Base-by-base conservation (phyloP, 2,888 invertebrate genomes). In the Phasia obesa region DNA sequence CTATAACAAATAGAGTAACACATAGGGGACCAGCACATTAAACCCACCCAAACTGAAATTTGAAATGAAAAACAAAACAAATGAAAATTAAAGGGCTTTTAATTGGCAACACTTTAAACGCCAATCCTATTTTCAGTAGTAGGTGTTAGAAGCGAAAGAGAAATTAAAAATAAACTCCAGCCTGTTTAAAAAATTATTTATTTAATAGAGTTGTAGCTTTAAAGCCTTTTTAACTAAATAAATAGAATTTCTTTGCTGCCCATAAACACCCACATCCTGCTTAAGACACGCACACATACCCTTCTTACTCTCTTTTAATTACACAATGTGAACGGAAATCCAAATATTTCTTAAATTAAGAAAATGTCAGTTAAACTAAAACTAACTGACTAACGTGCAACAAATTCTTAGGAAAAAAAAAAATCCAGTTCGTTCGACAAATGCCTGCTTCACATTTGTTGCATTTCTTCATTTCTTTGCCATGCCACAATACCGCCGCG, bases 361-460 rank as follows among this genome's bases (percentile, higher is more conserved):
- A 44, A 65, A 74, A 17, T 74, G 11, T 15, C 47, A 23, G 55
- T 62, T 21, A 49, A 35, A 31, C 21, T 31, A 27, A 59, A 25
- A 53, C n/a, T 47, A 25, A 49, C 11, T 44, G 62, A 44, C 62
- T 44, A 3, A 17, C 13, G 2, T 59, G 15, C 19, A 25, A n/a
- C 11, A 35, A 47, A 19, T 49, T 19, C 19, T 44, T 17, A 31
- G 1, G 35, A 11, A 35, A 35, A 35, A 35, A 49, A 19, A 21
- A 65, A 51, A 53, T 0, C 3, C 17, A 35, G 17, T 3, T 5
- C 42, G 17, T 17, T 23, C 17, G 2, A 15, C 11, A 67, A 17
- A 11, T 53, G 21, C 42, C 27, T 42, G n/a, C 51, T 27, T 17
- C 42, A 42, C 42, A 75, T 75, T 81, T 81, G 71, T 81, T 76